Evolutionary conservation across 1,140 invertebrate species (phyloP).

Genomic region (Zaprionus capensis): DNA sequence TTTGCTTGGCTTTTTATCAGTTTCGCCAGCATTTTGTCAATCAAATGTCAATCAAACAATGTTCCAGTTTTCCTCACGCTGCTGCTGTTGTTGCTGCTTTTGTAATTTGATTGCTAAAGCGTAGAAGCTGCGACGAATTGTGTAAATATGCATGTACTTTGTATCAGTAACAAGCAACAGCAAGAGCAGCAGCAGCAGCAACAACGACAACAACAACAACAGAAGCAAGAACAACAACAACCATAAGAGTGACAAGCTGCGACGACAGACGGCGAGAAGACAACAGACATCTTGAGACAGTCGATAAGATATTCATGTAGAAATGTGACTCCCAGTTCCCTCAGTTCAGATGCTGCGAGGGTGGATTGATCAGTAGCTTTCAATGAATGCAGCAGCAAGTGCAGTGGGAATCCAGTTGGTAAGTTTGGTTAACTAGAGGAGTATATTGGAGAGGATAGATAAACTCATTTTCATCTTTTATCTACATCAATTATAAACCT

Average conservation of each 20-base stretch:
- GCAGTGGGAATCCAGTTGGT: too few relatives aligned
- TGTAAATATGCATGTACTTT: constrained; percentile 82
- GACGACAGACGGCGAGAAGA: constrained; percentile 12
- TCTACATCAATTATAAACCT: too few relatives aligned
- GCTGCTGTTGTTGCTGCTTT: constrained; percentile 42
- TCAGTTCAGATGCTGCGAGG: constrained; percentile 57
- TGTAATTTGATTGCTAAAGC: constrained; percentile 83
- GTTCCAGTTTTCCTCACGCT: constrained; percentile 63
- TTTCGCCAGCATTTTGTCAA: constrained; percentile 62
- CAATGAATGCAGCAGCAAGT: not conserved
- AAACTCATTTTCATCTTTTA: too few relatives aligned
- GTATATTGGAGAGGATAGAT: too few relatives aligned
- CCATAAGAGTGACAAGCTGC: constrained; percentile 27
- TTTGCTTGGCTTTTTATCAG: constrained; percentile 72
- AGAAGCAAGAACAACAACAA: constrained; percentile 34
- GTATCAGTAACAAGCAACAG: constrained; percentile 55
- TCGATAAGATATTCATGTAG: constrained; percentile 61
- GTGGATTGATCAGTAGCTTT: constrained; percentile 12
- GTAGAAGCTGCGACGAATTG: constrained; percentile 80
- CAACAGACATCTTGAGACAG: constrained; percentile 23
- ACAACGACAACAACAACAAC: constrained; percentile 50
- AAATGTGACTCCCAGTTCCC: constrained; percentile 4
- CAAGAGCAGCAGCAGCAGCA: constrained; percentile 36
- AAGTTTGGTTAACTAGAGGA: too few relatives aligned
- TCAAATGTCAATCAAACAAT: constrained; percentile 81